Evolutionary conservation across 2,888 invertebrate species (phyloP).

Genomic region (Ormyrus rosae): DNA sequence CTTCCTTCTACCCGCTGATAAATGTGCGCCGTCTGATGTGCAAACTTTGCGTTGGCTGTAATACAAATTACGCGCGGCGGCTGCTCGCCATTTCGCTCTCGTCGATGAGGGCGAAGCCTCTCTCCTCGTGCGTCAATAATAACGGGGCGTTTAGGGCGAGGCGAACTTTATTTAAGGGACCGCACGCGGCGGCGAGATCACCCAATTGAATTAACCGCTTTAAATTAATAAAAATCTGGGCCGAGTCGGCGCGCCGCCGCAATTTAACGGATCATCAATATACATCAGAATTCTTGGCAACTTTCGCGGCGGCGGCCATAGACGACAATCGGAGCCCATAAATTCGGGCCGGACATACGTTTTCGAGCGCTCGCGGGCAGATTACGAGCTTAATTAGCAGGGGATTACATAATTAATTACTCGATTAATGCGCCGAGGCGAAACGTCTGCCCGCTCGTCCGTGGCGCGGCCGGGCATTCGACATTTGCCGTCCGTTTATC

Average conservation of each 20-base stretch:
- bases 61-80: constrained; percentile 26
- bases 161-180: background rate
- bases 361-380: constrained; percentile 60
- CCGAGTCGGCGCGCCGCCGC: too few species aligned
- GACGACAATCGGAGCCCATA: constrained; percentile 19
- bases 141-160: background rate
- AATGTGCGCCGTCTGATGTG: constrained; percentile 60
- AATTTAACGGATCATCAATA: too few species aligned
- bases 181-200: background rate
- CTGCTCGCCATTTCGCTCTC: background rate
- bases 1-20: constrained; percentile 63
- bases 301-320: background rate
- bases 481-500: constrained; percentile 28
- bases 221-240: too few species aligned
- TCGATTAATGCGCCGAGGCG: constrained; percentile 72
- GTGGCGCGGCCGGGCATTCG: constrained; percentile 45
- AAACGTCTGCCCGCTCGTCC: constrained; percentile 69
- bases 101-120: constrained; percentile 9
- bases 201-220: too few species aligned
- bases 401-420: constrained; percentile 74
- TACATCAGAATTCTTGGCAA: background rate
- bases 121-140: background rate
- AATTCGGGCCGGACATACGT: constrained; percentile 37
- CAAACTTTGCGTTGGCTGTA: constrained; percentile 41
- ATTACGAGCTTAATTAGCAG: constrained; percentile 73